Conservation (phyloP, 2,888 invertebrate species). For the Campopleginae sp. region DNA sequence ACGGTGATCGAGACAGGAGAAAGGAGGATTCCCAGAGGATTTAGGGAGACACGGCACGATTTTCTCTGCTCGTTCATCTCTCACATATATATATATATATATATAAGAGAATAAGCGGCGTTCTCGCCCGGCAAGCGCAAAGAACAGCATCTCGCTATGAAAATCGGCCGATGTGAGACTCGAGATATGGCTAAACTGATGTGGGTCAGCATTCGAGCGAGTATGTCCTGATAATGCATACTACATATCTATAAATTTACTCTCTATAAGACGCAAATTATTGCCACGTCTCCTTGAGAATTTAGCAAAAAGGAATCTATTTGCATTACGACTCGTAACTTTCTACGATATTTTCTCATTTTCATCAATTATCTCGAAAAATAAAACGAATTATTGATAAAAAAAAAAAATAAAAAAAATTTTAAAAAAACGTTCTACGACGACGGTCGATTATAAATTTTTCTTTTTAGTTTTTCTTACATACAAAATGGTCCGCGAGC, state of each 20-base stretch:
- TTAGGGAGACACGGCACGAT: conserved; percentile 66
- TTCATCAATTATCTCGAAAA: not conserved
- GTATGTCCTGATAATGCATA: conserved; percentile 60
- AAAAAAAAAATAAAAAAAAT: not conserved
- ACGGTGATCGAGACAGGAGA: conserved; percentile 70
- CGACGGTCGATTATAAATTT: no score
- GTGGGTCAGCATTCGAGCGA: conserved; percentile 52
- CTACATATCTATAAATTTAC: conserved; percentile 41
- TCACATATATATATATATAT: no score
- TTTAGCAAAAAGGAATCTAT: conserved; percentile 4
- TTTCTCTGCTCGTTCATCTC: conserved; percentile 62
- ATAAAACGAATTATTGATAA: not conserved
- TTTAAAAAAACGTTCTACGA: no score
- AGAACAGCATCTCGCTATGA: conserved; percentile 39
- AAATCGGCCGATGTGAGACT: conserved; percentile 64
- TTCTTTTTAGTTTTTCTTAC: no score
- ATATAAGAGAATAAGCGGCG: conserved; percentile 15
- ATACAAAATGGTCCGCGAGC: no score
- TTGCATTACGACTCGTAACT: not conserved
- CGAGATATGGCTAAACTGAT: conserved; percentile 59
- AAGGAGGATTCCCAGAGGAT: conserved; percentile 76
- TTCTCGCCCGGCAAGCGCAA: conserved; percentile 29
- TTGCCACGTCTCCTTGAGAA: conserved; percentile 6
- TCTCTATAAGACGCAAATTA: not conserved
- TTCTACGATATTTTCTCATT: conserved; percentile 1